Evolutionary conservation across 2,888 invertebrate genomes (phyloP).

Genomic region (Pseudococcus jackbeardsleyi): DNA sequence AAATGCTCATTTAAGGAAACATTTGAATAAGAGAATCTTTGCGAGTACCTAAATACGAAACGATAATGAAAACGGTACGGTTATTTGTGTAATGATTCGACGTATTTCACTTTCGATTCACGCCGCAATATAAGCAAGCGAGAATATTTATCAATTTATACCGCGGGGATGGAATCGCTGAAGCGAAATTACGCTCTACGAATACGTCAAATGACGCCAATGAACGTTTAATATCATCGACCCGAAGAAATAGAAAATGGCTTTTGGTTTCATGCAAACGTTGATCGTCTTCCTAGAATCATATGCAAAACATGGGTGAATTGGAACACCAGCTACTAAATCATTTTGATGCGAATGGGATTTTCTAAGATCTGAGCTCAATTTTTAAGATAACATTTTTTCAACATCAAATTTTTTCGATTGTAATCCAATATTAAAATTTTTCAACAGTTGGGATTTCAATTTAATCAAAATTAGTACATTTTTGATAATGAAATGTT

Average conservation of each 20-base stretch:
- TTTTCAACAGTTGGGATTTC: too few species aligned
- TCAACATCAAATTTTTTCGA: too few species aligned
- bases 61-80: not conserved
- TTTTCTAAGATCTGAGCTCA: too few species aligned
- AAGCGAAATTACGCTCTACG: not conserved
- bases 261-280: not conserved
- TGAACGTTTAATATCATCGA: slow-evolving; percentile 37
- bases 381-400: too few species aligned
- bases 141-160: not conserved
- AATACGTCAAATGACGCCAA: not conserved
- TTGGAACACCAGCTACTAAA: too few species aligned
- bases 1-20: slow-evolving; percentile 27
- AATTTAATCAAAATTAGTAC: too few species aligned
- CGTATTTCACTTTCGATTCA: slow-evolving; percentile 33
- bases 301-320: not conserved
- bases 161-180: not conserved
- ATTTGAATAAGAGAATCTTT: not conserved
- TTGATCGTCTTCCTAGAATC: not conserved
- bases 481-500: too few species aligned
- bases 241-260: not conserved
- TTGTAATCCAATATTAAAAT: too few species aligned
- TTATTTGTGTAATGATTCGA: slow-evolving; percentile 44
- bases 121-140: not conserved
- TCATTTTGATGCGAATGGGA: too few species aligned
- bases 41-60: not conserved